phyloP scores from a whole-genome alignment of 2,888 invertebrate genomes.

The Schizaphis graminum region DNA sequence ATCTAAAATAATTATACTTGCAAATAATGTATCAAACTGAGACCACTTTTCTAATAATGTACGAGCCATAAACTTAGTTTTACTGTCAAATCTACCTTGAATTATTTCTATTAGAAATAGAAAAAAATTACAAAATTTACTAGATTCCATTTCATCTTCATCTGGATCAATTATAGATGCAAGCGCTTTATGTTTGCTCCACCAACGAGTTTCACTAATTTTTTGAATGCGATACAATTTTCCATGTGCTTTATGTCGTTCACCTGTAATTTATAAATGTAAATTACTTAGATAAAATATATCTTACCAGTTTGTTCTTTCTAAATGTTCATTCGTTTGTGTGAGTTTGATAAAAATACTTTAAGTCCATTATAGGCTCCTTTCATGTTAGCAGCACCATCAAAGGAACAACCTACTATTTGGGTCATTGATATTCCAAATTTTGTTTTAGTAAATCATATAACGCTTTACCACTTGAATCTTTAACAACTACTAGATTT shows the following conservation, averaged over 20 bases:
- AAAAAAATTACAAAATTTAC: slow-evolving; percentile 40
- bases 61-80: slow-evolving; percentile 11
- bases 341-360: slow-evolving; percentile 34
- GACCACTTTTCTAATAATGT: slow-evolving; percentile 21
- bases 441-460: slow-evolving; percentile 63
- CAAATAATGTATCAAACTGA: slow-evolving; percentile 40
- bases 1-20: slow-evolving; percentile 23
- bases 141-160: background rate
- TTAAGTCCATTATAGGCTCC: slow-evolving; percentile 44
- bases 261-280: background rate
- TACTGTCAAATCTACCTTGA: slow-evolving; percentile 30
- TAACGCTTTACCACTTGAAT: slow-evolving; percentile 44
- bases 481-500: slow-evolving; percentile 20
- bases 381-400: slow-evolving; percentile 60
- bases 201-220: slow-evolving; percentile 57
- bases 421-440: slow-evolving; percentile 54
- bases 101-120: slow-evolving; percentile 22
- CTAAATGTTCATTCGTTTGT: slow-evolving; percentile 57
- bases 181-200: slow-evolving; percentile 60
- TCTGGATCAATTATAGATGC: slow-evolving; percentile 32
- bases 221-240: slow-evolving; percentile 54
- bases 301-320: slow-evolving; percentile 43
- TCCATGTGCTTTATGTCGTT: slow-evolving; percentile 9
- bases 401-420: slow-evolving; percentile 65
- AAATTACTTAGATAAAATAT: slow-evolving; percentile 22